These are phyloP conservation scores for Cavia porcellus DNA, from an alignment of 2,113 vertebrate species.

Conservation along the genomic window DNA sequence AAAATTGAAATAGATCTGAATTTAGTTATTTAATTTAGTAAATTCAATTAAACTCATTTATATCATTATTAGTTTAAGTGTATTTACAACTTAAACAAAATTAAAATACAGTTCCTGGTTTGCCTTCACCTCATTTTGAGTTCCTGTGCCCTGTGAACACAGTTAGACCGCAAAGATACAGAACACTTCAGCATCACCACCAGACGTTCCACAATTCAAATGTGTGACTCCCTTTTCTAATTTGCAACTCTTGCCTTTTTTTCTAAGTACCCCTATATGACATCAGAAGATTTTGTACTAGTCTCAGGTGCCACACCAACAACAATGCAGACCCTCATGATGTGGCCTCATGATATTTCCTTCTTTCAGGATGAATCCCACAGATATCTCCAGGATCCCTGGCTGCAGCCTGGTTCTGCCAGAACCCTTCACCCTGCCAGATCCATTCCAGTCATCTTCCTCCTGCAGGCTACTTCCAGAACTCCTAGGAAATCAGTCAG, in stretches of 20 bases:
- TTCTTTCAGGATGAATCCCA: not conserved
- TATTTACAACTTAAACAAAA: not conserved
- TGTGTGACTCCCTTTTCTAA: not conserved
- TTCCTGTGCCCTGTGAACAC: not conserved
- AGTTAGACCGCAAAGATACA: not conserved
- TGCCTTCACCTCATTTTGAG: not conserved
- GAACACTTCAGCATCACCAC: not conserved
- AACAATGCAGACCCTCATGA: not conserved
- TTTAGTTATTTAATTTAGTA: not conserved
- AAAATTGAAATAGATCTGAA: not conserved
- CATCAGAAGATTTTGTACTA: not conserved
- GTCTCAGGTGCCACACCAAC: not conserved
- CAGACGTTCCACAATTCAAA: not conserved
- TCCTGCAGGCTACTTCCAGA: constrained; percentile 53
- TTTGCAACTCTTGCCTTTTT: not conserved
- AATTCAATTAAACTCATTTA: not conserved
- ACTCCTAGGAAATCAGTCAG: constrained; percentile 11
- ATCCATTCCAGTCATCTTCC: constrained; percentile 23
- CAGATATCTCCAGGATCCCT: not conserved
- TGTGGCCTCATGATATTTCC: not conserved
- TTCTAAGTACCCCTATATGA: not conserved
- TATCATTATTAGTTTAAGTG: not conserved
- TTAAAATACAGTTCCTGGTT: constrained; percentile 17
- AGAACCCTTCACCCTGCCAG: not conserved
- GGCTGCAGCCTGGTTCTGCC: not conserved